Conservation (phyloP, 2,113 vertebrate genomes). For the Garra rufa region DNA sequence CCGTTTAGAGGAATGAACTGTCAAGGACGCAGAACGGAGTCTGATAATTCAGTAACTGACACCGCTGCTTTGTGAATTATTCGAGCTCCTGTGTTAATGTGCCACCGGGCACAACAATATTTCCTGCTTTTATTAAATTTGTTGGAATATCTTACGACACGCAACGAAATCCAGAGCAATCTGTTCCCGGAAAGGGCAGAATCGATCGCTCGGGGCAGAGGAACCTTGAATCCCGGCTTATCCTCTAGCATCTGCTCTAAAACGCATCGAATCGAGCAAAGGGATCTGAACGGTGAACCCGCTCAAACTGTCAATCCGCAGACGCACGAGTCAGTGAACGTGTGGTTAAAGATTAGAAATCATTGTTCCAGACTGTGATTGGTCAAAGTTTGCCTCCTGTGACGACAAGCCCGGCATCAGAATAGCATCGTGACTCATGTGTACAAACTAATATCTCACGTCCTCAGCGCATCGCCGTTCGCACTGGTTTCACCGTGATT, state of each 20-base stretch:
- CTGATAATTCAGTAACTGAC: slow-evolving; percentile 7
- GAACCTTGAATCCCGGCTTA: neutral
- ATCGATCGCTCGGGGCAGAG: neutral
- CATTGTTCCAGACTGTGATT: slow-evolving; percentile 63
- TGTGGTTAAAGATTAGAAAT: neutral
- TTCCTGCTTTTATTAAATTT: neutral
- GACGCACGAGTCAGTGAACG: neutral
- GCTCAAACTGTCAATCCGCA: slow-evolving; percentile 33
- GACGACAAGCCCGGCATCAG: neutral
- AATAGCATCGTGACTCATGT: neutral
- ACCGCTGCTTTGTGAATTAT: neutral
- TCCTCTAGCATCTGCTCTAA: neutral
- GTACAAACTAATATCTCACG: neutral
- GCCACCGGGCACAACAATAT: neutral
- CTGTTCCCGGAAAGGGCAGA: neutral
- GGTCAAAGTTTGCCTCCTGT: slow-evolving; percentile 56
- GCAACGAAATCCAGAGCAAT: neutral
- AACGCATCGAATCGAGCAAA: neutral
- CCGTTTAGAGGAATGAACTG: slow-evolving; percentile 13
- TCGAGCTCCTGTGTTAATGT: neutral
- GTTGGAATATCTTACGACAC: neutral
- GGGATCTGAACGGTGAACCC: neutral
- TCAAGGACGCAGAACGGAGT: neutral
- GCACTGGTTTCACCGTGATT: neutral
- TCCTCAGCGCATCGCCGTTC: neutral